Evolutionary conservation across 2,888 invertebrate species (phyloP).

Genomic region (Apamea monoglypha): DNA sequence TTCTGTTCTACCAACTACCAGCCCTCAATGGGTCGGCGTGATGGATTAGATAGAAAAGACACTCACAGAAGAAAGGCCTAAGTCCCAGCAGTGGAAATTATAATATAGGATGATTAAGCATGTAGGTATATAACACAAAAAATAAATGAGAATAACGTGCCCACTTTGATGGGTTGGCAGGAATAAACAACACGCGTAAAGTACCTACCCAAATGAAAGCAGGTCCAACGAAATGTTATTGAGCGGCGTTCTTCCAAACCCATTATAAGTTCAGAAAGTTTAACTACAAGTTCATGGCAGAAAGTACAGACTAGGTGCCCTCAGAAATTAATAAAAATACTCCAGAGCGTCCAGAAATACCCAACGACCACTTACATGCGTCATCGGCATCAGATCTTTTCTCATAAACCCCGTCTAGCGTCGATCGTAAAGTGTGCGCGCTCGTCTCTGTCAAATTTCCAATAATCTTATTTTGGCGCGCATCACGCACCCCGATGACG

Average conservation of each 20-base stretch:
- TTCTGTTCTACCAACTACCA: not conserved
- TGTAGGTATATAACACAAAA: no score
- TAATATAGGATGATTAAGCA: not conserved
- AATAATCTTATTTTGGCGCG: constrained; percentile 90
- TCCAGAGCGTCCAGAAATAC: constrained; percentile 78
- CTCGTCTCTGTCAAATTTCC: constrained; percentile 88
- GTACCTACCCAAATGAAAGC: not conserved
- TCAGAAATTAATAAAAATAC: constrained; percentile 71
- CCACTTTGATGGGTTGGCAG: not conserved
- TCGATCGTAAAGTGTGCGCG: constrained; percentile 84
- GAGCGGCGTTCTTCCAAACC: not conserved
- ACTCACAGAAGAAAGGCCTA: no score
- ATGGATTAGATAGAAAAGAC: not conserved
- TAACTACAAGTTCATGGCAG: constrained; percentile 32
- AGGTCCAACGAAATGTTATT: not conserved
- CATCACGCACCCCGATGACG: constrained; percentile 87
- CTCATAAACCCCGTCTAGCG: constrained; percentile 80
- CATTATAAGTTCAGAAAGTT: not conserved
- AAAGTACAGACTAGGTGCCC: constrained; percentile 30
- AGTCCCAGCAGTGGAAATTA: not conserved
- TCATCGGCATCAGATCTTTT: constrained; percentile 81
- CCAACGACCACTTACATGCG: constrained; percentile 84
- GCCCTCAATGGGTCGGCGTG: not conserved
- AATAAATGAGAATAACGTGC: not conserved
- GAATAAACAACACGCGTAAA: not conserved